Evolutionary conservation across 2,888 invertebrate genomes (phyloP), one percentile per base, ranked within the genome.

Genomic region (Liodrosophila aerea): DNA sequence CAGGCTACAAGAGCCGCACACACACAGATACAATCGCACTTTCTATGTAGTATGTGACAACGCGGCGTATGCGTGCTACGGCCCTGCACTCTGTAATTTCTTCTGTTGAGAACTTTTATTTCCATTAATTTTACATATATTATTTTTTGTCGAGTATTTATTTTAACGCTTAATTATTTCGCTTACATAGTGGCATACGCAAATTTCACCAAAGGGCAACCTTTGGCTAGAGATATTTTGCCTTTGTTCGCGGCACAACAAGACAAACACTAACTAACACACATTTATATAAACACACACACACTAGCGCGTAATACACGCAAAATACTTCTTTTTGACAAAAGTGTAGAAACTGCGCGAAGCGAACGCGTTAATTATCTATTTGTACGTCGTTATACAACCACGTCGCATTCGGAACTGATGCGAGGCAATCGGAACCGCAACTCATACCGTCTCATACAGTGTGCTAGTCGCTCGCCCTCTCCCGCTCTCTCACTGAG

Each of bases 321-420:
- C 31, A 40, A 50, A 51, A 66, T n/a, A 61, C 47, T 56, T 73
- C 31, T 56, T 52, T 53, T 47, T 7, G 22, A 50, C 40, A 57
- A 46, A 33, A 22, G 22, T 22, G 22, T 27, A 27, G n/a, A 51
- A 57, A 22, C 2, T 22, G 22, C 57, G 56, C 51, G 37, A 34
- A 2, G 27, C 36, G 67, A 7, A 73, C 56, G 69, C 63, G 58
- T 44, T 58, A 22, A 68, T 34, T 46, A n/a, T 53, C 60, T 34
- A 49, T 50, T 70, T 68, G 31, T 47, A 80, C 84, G 88, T 87
- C 81, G 83, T 85, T 83, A 86, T 71, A 88, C 87, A 87, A 88
- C 87, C 88, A 87, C 88, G 87, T 88, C 88, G 87, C 76, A 76
- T 65, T 78, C 70, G 65, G 66, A 65, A 87, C 88, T 87, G 74